Percentiles rank a stretch among this genome's conserved stretches.
These are phyloP conservation scores for Cossypha polioptera DNA, from an alignment of 2,797 vertebrate species.

Conservation along the genomic window DNA sequence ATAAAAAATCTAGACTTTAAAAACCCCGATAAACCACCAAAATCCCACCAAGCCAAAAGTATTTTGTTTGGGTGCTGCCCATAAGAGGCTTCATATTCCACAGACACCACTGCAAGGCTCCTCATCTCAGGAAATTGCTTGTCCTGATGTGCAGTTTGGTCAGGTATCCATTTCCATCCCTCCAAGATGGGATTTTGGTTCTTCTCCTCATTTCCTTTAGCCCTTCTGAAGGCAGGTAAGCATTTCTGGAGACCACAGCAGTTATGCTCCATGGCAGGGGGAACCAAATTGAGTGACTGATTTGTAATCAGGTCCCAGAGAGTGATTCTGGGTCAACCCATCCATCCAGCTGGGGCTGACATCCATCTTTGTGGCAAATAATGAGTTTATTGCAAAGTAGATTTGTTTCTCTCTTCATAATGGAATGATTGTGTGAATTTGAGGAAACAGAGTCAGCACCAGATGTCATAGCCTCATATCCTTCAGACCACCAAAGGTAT, in stretches of 20 bases:
- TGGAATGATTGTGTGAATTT: not conserved
- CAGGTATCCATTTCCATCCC: fast-evolving
- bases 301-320: not conserved
- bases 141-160: not conserved
- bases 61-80: not conserved
- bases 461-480: not conserved
- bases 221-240: not conserved
- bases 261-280: not conserved
- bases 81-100: not conserved
- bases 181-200: not conserved
- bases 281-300: fast-evolving
- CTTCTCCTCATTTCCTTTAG: not conserved
- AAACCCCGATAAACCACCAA: not conserved
- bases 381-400: not conserved
- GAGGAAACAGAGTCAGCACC: not conserved
- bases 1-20: not conserved
- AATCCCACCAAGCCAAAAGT: not conserved
- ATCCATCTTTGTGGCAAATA: not conserved
- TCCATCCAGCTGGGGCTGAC: not conserved
- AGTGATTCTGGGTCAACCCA: not conserved
- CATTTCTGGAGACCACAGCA: not conserved
- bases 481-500: not conserved
- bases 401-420: not conserved
- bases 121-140: not conserved
- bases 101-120: not conserved